phyloP scores from a whole-genome alignment of 2,888 invertebrate species.

The Lasiommata megera region DNA sequence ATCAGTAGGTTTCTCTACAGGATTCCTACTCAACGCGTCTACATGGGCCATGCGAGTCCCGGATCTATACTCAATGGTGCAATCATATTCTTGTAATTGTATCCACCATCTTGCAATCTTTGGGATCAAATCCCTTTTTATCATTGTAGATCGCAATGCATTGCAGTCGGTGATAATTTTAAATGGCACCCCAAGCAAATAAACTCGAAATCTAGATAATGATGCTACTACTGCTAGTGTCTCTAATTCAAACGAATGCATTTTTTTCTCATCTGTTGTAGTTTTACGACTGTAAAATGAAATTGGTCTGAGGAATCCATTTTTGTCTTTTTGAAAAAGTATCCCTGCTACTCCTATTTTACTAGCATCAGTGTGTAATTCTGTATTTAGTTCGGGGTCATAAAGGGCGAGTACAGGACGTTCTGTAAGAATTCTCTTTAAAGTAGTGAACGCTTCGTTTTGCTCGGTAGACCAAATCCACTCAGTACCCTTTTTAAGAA shows the following conservation, averaged over 20 bases:
- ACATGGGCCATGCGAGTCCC: no score
- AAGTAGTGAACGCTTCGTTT: slow-evolving; percentile 1
- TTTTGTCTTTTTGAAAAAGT: background rate
- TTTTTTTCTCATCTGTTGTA: background rate
- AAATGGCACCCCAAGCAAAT: no score
- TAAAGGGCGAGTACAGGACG: background rate
- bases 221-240: no score
- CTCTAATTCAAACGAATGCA: no score
- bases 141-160: no score
- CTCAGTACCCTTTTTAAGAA: slow-evolving; percentile 5
- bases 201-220: no score
- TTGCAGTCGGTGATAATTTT: no score
- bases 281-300: slow-evolving; percentile 27
- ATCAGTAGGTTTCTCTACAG: background rate
- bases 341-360: slow-evolving; percentile 7
- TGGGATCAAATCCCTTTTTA: no score
- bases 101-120: no score
- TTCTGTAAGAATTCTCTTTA: background rate
- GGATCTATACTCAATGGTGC: no score
- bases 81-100: no score
- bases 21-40: background rate
- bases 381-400: background rate
- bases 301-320: background rate
- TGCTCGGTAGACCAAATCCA: slow-evolving; percentile 19
- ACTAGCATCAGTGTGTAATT: slow-evolving; percentile 9